phyloP scores from a whole-genome alignment of 2,888 invertebrate species.

The Phanerotoma sp. region DNA sequence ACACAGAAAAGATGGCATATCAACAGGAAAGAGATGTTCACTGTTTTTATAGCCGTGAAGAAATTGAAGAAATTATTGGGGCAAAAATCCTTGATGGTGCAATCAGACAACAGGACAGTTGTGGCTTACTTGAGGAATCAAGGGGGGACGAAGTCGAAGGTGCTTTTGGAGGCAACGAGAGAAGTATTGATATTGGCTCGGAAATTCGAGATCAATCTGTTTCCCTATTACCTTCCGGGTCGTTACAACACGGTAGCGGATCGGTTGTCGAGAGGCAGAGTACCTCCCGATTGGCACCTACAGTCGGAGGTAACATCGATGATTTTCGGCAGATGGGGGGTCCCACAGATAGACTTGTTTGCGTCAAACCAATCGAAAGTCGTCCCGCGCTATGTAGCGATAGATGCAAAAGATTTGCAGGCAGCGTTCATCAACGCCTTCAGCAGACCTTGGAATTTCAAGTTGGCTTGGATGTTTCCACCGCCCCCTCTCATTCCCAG shows the following conservation, averaged over 20 bases:
- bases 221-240: constrained; percentile 31
- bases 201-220: neutral
- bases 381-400: constrained; percentile 6
- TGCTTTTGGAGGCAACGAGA: neutral
- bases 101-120: neutral
- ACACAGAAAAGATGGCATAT: neutral
- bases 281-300: constrained; percentile 15
- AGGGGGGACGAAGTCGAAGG: constrained; percentile 5
- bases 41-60: neutral
- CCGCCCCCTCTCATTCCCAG: constrained; percentile 40
- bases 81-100: neutral
- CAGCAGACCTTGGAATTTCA: constrained; percentile 35
- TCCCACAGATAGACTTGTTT: constrained; percentile 15
- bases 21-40: neutral
- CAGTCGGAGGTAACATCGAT: neutral
- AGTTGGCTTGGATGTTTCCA: constrained; percentile 41
- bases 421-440: constrained; percentile 31
- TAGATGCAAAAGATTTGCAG: constrained; percentile 8
- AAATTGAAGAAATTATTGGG: neutral
- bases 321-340: constrained; percentile 20
- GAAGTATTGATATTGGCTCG: constrained; percentile 12
- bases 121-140: constrained; percentile 19
- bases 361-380: constrained; percentile 7
- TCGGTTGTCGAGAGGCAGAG: constrained; percentile 25
- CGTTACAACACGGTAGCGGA: constrained; percentile 37